Conservation (phyloP, 2,888 invertebrate genomes). For the Parnassius smintheus region DNA sequence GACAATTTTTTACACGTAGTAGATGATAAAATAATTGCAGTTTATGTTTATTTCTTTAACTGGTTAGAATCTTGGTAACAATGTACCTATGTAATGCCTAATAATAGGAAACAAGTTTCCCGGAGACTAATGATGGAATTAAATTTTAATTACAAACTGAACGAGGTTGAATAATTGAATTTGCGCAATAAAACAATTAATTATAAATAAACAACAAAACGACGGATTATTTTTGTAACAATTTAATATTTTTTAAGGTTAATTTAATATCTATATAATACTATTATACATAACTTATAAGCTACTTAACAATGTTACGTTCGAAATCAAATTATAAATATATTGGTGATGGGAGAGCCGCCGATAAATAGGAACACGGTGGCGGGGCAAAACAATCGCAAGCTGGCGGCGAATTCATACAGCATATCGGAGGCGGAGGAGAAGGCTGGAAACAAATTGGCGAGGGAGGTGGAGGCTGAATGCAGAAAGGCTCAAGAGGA, state of each 20-base stretch:
- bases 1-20: too few species aligned
- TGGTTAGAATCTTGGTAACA: too few species aligned
- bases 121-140: conserved; percentile 3
- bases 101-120: conserved; percentile 2
- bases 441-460: conserved; percentile 62
- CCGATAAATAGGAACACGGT: conserved; percentile 32
- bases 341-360: conserved; percentile 37
- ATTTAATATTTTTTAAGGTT: conserved; percentile 20
- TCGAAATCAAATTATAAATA: conserved; percentile 38
- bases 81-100: too few species aligned
- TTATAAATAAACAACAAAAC: conserved; percentile 8
- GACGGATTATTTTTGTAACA: conserved; percentile 11
- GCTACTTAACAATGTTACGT: conserved; percentile 14
- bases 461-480: conserved; percentile 59
- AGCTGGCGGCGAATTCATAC: conserved; percentile 16
- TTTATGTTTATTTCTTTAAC: too few species aligned
- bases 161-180: not conserved
- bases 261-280: not conserved
- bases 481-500: conserved; percentile 47
- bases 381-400: conserved; percentile 27
- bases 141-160: conserved; percentile 9
- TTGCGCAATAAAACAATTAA: not conserved
- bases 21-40: too few species aligned
- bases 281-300: conserved; percentile 18
- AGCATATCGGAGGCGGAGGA: conserved; percentile 41